Evolutionary conservation across 2,888 invertebrate genomes (phyloP).

Genomic region (Pristionchus arcanus): DNA sequence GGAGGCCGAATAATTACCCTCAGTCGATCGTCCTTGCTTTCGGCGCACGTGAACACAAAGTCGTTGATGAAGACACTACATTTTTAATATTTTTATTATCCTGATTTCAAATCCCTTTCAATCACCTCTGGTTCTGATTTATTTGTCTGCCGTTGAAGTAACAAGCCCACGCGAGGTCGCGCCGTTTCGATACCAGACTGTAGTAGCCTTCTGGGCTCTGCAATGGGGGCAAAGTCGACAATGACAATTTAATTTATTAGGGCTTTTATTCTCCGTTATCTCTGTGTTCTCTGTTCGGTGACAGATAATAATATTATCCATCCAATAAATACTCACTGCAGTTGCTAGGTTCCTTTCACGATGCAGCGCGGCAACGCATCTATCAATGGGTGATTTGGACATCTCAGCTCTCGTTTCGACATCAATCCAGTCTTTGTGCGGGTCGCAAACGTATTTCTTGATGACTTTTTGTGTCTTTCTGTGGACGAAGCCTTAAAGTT

Average conservation of each 20-base stretch:
- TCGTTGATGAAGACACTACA: constrained; percentile 6
- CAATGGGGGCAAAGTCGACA: too few species aligned
- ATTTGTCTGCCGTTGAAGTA: background rate
- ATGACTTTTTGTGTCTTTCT: background rate
- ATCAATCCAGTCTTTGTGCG: background rate
- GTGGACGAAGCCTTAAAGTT: background rate
- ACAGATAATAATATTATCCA: too few species aligned
- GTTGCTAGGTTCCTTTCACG: background rate
- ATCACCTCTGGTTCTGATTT: background rate
- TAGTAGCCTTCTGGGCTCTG: background rate
- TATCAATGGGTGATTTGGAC: background rate
- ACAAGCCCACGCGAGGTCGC: background rate
- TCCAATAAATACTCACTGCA: background rate
- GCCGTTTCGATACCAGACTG: background rate
- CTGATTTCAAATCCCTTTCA: background rate
- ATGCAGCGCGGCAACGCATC: background rate
- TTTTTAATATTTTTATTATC: background rate
- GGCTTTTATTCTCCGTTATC: too few species aligned
- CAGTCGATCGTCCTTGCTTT: background rate
- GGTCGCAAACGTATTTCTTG: background rate
- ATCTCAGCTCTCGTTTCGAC: background rate
- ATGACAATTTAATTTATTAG: too few species aligned
- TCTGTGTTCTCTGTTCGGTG: too few species aligned
- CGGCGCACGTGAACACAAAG: background rate
- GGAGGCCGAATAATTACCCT: background rate